These are phyloP conservation scores for Caenorhabditis sp. DNA, from an alignment of 2,888 invertebrate species.

Conservation along the genomic window DNA sequence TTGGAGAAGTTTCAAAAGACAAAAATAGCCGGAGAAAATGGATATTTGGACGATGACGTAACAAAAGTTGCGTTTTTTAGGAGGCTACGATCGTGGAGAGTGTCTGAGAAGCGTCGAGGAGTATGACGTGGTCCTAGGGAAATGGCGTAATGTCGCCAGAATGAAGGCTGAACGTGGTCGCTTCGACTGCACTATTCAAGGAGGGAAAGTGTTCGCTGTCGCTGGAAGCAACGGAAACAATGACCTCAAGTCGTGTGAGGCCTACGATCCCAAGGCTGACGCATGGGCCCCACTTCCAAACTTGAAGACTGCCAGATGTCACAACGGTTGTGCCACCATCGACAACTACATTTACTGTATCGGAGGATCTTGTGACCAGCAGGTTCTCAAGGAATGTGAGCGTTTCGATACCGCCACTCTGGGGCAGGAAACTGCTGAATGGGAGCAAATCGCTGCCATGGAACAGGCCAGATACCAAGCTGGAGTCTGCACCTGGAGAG, in stretches of 20 bases:
- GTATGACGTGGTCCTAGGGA: slow-evolving; percentile 88
- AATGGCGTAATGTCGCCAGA: slow-evolving; percentile 88
- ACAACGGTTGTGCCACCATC: slow-evolving; percentile 86
- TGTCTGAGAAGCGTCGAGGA: slow-evolving; percentile 88
- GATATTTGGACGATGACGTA: background rate
- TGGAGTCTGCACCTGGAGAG: slow-evolving; percentile 88
- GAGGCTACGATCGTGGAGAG: slow-evolving; percentile 91
- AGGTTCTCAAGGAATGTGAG: slow-evolving; percentile 88
- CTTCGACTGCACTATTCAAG: slow-evolving; percentile 89
- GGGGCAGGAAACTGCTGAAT: slow-evolving; percentile 83
- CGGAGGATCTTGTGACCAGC: slow-evolving; percentile 90
- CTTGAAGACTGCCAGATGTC: slow-evolving; percentile 73
- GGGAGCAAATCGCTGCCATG: slow-evolving; percentile 88
- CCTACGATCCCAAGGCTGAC: slow-evolving; percentile 86
- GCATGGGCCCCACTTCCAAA: slow-evolving; percentile 85
- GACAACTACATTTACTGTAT: slow-evolving; percentile 88
- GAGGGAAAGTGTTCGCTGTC: slow-evolving; percentile 86
- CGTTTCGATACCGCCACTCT: slow-evolving; percentile 86
- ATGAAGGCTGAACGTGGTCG: slow-evolving; percentile 90
- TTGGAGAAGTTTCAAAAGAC: background rate
- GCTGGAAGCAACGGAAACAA: slow-evolving; percentile 91
- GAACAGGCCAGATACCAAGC: slow-evolving; percentile 89
- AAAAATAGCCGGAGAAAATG: background rate
- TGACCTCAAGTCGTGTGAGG: slow-evolving; percentile 89
- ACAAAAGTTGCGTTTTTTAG: slow-evolving; percentile 84